Conservation (phyloP, 2,888 invertebrate genomes). For the Willowsia nigromaculata region DNA sequence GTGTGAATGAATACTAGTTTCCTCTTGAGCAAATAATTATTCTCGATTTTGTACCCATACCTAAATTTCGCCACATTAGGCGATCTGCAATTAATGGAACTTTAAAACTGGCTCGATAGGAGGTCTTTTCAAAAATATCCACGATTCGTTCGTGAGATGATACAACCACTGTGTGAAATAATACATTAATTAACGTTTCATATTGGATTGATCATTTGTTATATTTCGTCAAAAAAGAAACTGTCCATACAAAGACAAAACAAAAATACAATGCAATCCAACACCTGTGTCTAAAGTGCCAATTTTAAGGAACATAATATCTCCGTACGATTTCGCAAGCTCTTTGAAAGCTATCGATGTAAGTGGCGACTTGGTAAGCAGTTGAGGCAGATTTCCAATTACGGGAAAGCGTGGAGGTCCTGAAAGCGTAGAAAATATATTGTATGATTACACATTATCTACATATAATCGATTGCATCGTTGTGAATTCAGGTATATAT, state of each 20-base stretch:
- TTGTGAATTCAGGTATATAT: no score
- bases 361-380: neutral
- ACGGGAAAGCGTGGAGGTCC: constrained; percentile 55
- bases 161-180: constrained; percentile 23
- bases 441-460: no score
- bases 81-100: neutral
- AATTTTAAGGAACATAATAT: constrained; percentile 34
- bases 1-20: no score
- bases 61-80: constrained; percentile 1
- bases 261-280: no score
- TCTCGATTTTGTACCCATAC: no score
- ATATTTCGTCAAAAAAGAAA: neutral
- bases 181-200: neutral
- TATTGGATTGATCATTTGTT: neutral
- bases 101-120: neutral
- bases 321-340: constrained; percentile 43
- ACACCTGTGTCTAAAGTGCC: constrained; percentile 20
- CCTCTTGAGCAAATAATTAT: no score
- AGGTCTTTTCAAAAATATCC: constrained; percentile 18
- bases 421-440: no score
- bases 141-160: neutral
- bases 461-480: no score
- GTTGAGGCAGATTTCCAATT: constrained; percentile 31
- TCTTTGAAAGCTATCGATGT: constrained; percentile 12
- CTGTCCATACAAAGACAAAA: neutral